These are phyloP conservation scores for Standfussiana lucernea DNA, from an alignment of 2,888 invertebrate species.

Conservation along the genomic window DNA sequence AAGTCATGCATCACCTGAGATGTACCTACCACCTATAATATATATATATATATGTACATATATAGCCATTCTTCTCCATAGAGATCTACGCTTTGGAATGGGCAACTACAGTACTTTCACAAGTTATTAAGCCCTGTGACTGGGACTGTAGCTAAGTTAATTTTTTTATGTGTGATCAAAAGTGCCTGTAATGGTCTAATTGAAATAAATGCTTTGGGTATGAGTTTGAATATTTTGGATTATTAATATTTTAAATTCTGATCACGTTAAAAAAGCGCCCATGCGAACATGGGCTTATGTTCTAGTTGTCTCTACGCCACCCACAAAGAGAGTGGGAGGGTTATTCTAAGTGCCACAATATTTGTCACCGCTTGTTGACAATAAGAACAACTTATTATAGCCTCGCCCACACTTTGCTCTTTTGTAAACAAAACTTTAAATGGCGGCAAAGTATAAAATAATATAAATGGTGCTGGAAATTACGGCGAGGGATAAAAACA, in stretches of 20 bases:
- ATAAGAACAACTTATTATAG: constrained; percentile 40
- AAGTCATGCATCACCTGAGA: neutral
- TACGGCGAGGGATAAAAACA: neutral
- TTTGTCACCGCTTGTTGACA: constrained; percentile 21
- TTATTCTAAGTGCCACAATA: constrained; percentile 4
- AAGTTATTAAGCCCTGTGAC: no score
- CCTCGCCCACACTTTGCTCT: constrained; percentile 41
- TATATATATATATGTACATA: no score
- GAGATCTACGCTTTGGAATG: no score
- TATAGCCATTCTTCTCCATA: no score
- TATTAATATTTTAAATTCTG: neutral
- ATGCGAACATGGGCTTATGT: neutral
- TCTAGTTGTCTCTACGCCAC: neutral
- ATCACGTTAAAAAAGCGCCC: neutral
- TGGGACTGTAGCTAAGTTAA: no score
- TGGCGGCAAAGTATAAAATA: neutral
- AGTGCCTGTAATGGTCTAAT: no score
- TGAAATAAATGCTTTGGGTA: no score
- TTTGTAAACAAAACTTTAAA: constrained; percentile 33
- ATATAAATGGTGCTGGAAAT: neutral
- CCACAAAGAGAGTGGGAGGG: constrained; percentile 9
- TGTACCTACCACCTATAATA: no score
- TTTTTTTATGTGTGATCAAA: no score
- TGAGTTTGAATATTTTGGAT: no score
- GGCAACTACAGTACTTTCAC: no score